Evolutionary conservation across 1,140 invertebrate species (phyloP), one percentile per base, ranked within the genome.

Genomic region (Conopomorpha cramerella): DNA sequence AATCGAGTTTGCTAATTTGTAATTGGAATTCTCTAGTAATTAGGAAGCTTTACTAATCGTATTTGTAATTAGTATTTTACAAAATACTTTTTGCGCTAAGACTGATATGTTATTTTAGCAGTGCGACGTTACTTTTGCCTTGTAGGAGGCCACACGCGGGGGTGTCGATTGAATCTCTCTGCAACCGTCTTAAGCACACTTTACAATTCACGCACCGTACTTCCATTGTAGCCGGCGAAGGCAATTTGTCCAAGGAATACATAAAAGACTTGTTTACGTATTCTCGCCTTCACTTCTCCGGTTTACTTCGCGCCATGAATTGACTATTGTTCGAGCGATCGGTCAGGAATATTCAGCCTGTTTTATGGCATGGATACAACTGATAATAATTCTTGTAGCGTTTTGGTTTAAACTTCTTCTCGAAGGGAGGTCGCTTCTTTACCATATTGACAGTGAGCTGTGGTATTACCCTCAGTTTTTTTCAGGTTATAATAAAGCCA

Each of bases 211-310:
- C 19, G 19, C 19, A 4, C 10, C 19, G 19, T 23, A 6, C 53
- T 49, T 36, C 47, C 41, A 52, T 58, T 61, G 55, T 52, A 46
- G 50, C 45, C 44, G 45, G 41, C 39, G 50, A 61, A 61, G 54
- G 55, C 57, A 61, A 61, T 66, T 65, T 67, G 49, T 61, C 51
- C 45, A 39, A 44, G 49, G 59, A 56, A 61, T 63, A 64, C 55
- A 40, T 16, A 56, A 59, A 59, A 54, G 46, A 43, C 41, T 41
- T 44, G 31, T 40, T 45, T 43, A 39, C 28, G 43, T 51, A 51
- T 49, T 39, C 38, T 37, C 38, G 13, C 30, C 32, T 33, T 39
- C 37, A 33, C 15, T 18, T 34, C 39, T 43, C 36, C 47, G 49
- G 42, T 39, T 27, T 40, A 37, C 40, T 34, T 34, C 48, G 46